Evolutionary conservation across 2,888 invertebrate species (phyloP).

Genomic region (Plusia festucae): DNA sequence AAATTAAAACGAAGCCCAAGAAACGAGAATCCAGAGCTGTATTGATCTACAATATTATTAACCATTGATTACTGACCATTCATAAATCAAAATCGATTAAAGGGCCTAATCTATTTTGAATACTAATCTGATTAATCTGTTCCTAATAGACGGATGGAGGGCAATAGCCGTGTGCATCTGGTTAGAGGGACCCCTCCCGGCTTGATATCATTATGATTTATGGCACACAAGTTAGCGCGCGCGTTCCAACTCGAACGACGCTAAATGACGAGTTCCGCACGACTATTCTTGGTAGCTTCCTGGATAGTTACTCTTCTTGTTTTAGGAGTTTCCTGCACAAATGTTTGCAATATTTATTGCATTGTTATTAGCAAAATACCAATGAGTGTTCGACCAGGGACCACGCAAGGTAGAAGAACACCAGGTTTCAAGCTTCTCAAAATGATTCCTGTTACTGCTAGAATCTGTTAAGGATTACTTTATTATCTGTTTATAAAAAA

Average conservation of each 20-base stretch:
- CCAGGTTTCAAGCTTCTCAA: not conserved
- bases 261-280: slow-evolving; percentile 57
- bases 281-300: slow-evolving; percentile 55
- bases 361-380: slow-evolving; percentile 14
- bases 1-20: slow-evolving; percentile 9
- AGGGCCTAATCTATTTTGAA: slow-evolving; percentile 24
- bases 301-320: slow-evolving; percentile 38
- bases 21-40: slow-evolving; percentile 10
- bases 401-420: not conserved
- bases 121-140: slow-evolving; percentile 44
- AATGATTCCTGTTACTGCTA: too few species aligned
- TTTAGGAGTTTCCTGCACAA: slow-evolving; percentile 28
- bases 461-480: too few species aligned
- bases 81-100: slow-evolving; percentile 33
- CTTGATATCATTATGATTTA: slow-evolving; percentile 57
- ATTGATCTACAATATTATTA: slow-evolving; percentile 32
- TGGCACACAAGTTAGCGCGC: slow-evolving; percentile 48
- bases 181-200: slow-evolving; percentile 24
- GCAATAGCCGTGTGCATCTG: slow-evolving; percentile 51
- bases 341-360: slow-evolving; percentile 23
- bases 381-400: too few species aligned
- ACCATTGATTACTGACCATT: slow-evolving; percentile 12
- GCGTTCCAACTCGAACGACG: slow-evolving; percentile 49
- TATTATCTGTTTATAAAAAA: too few species aligned
- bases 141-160: slow-evolving; percentile 44